Base-by-base conservation (phyloP, 2,797 vertebrate genomes). In the Sphaeramia orbicularis region DNA sequence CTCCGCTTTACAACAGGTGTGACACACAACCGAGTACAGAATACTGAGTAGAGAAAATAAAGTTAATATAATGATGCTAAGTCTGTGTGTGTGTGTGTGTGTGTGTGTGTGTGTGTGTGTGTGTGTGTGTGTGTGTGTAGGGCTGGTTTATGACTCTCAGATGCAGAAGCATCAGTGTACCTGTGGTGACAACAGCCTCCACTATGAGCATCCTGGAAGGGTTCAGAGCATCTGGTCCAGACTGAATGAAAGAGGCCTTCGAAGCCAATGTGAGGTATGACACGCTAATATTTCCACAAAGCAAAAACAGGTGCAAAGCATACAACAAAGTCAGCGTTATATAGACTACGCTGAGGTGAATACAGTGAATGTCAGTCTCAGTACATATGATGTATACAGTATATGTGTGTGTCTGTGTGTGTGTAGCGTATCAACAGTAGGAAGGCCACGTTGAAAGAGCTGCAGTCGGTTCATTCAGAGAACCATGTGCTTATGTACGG, bases 211-310 rank as follows among this genome's bases (percentile, higher is more conserved):
- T 0, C 94, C 95, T 0, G 95, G 94, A 8, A 94, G 96, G 38
- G 95, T 97, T 82, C 95, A 95, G 86, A 96, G 95, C 89, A 96
- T 99, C 90, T 99, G 96, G 96, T 96, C 95, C 44, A 93, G 96
- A 18, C 93, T 99, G 76, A 94, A 95, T 60, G 95, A 97, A 75
- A 86, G 95, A 24, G 96, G 96, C 0, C 94, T 98, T 27, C 91
- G 93, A 40, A 90, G 83, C 82, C 95, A 94, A 71, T 99, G 96
- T 51, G 95, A 98, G 95, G 97, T 99, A 91, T 21, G 60, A 15
- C 27, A 14, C 40, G 10, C 3, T 15, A 32, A 42, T 15, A 19
- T 6, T 27, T 27, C 6, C 7, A 45, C 42, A 54, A 37, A 30
- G 32, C 55, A 52, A 24, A 54, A 32, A 43, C 44, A 53, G 21